These are phyloP conservation scores for Nothobranchius kuhntae DNA, from an alignment of 2,113 vertebrate genomes.

Conservation along the genomic window DNA sequence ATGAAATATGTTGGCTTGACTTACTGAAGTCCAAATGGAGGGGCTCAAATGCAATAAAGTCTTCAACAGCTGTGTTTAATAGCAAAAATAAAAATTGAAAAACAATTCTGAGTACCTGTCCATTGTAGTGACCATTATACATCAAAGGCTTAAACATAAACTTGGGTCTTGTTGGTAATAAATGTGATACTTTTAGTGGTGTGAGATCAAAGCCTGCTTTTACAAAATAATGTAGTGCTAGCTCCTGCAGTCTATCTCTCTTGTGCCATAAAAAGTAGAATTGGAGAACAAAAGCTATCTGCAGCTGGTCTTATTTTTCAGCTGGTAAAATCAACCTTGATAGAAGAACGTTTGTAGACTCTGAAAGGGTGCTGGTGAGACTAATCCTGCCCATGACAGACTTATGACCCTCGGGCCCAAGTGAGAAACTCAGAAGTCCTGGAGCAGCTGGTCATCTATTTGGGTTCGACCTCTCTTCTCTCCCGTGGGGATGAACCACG, in stretches of 20 bases:
- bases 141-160: no score
- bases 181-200: neutral
- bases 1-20: no score
- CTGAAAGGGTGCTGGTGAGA: constrained; percentile 46
- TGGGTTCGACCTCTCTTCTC: constrained; percentile 22
- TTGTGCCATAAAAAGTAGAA: constrained; percentile 45
- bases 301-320: constrained; percentile 48
- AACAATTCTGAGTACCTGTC: no score
- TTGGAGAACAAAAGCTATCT: constrained; percentile 49
- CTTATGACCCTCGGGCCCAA: constrained; percentile 46
- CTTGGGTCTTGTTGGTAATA: neutral
- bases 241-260: constrained; percentile 27
- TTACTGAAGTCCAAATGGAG: no score
- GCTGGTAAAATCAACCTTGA: constrained; percentile 55
- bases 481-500: constrained; percentile 27
- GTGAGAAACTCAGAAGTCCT: constrained; percentile 36
- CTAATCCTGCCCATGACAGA: constrained; percentile 54
- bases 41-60: no score
- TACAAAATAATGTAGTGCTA: constrained; percentile 25
- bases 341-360: constrained; percentile 54
- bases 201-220: neutral
- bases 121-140: no score
- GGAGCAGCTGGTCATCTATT: constrained; percentile 50
- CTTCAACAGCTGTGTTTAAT: no score
- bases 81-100: no score